phyloP scores from a whole-genome alignment of 1,140 invertebrate species.

The Zeugodacus cucurbitae region DNA sequence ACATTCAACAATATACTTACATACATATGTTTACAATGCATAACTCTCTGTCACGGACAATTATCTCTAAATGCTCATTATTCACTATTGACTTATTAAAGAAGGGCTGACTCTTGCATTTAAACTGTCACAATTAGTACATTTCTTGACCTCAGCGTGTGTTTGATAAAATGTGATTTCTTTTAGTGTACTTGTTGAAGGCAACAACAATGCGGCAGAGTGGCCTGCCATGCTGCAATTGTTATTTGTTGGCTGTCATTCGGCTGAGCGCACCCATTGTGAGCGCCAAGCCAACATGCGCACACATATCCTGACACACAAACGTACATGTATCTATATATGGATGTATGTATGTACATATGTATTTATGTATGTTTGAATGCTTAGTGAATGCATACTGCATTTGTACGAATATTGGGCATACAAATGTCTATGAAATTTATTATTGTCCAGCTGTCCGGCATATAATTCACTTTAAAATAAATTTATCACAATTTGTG shows the following conservation, averaged over 20 bases:
- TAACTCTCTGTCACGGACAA: too few species aligned
- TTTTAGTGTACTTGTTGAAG: not conserved
- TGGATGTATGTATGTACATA: not conserved
- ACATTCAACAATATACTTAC: too few species aligned
- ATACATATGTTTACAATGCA: too few species aligned
- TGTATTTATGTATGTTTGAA: not conserved
- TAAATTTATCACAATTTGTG: constrained; percentile 39
- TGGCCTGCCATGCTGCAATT: not conserved
- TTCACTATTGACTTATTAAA: too few species aligned
- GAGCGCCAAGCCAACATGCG: not conserved
- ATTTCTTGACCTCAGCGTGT: too few species aligned
- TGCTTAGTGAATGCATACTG: constrained; percentile 19
- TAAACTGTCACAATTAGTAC: too few species aligned
- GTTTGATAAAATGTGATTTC: not conserved
- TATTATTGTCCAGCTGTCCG: constrained; percentile 38
- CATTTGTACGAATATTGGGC: constrained; percentile 21
- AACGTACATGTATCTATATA: not conserved
- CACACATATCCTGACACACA: not conserved
- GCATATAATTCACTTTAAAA: constrained; percentile 38
- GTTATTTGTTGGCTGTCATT: constrained; percentile 30
- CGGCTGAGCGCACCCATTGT: constrained; percentile 14
- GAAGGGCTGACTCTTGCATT: too few species aligned
- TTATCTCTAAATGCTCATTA: too few species aligned
- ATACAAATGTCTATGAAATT: constrained; percentile 37
- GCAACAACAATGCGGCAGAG: not conserved